Evolutionary conservation across 2,113 vertebrate species (phyloP), one percentile per base, ranked within the genome.

Genomic region (Mixornis gularis): DNA sequence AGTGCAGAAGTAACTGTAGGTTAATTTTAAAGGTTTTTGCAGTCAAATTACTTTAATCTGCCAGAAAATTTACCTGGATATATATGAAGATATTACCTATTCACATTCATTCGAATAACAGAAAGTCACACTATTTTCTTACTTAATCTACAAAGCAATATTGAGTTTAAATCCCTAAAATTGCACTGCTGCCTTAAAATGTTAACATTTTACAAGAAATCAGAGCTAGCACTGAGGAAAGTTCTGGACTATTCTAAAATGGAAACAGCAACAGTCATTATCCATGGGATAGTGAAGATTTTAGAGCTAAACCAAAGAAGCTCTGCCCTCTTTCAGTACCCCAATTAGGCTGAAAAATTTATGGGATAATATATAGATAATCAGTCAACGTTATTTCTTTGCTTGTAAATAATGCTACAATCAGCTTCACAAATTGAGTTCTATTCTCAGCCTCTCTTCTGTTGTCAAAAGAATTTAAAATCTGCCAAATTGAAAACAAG

Each of bases 1-100:
- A 79, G 13, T 53, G 36, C 71, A 66, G 21, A 58, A 87, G 18
- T 69, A 89, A 59, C 88, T 46, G 30, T 19, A 80, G 40, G 38
- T 80, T 86, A 74, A 76, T 92, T 93, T 89, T 76, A 49, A 92
- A 87, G 83, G 66, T 48, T 82, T 89, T 52, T 79, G 41, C 70
- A 71, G 38, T 58, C 22, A 64, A 52, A 63, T 73, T 52, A 74
- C 52, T 90, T 55, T 81, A n/a, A 59, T 82, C 70, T 87, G 38
- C 43, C 34, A 72, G 41, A 72, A 91, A 76, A 92, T 17, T 36
- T 87, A 63, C 46, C 36, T 40, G 38, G 32, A 62, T 87, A n/a
- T 69, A 30, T 36, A 74, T 29, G 18, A 64, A 85, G n/a, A 30
- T 34, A 46, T 38, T 44, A 52, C 17, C 11, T 65, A 8, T 62